A percentile compares a stretch with the other conserved stretches of the same genome.
These are phyloP conservation scores for Leucophora obtusa DNA, from an alignment of 2,888 invertebrate genomes.

Conservation along the genomic window DNA sequence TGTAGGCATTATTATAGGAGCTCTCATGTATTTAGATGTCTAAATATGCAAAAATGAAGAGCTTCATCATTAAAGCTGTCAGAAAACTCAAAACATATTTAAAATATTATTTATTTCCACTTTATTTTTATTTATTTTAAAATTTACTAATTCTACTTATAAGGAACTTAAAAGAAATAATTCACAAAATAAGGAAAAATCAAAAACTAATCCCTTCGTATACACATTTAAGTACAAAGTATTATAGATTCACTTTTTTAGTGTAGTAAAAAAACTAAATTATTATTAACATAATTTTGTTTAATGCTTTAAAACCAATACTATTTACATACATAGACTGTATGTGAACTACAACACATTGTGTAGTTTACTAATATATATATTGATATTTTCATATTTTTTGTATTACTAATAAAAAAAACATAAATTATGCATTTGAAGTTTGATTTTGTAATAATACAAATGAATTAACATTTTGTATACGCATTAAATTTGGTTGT, in stretches of 20 bases:
- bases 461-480: slow-evolving; percentile 74
- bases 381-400: slow-evolving; percentile 44
- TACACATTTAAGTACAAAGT: slow-evolving; percentile 59
- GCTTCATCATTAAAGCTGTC: slow-evolving; percentile 9
- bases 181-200: slow-evolving; percentile 14
- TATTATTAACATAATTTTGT: slow-evolving; percentile 32
- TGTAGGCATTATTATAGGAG: slow-evolving; percentile 79
- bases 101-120: not conserved
- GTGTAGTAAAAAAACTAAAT: slow-evolving; percentile 17
- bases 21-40: slow-evolving; percentile 75
- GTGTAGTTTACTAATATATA: slow-evolving; percentile 45
- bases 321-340: slow-evolving; percentile 23
- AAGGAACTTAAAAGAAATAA: slow-evolving; percentile 20
- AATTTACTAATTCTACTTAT: not conserved
- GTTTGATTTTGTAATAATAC: slow-evolving; percentile 69
- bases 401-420: slow-evolving; percentile 17
- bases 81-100: not conserved
- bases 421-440: slow-evolving; percentile 1
- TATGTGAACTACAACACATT: too few relatives aligned
- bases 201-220: slow-evolving; percentile 38
- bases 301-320: slow-evolving; percentile 22
- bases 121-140: not conserved
- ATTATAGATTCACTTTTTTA: slow-evolving; percentile 35
- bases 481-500: slow-evolving; percentile 67
- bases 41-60: slow-evolving; percentile 38